Percentiles rank a stretch among this genome's conserved stretches.
phyloP scores from a whole-genome alignment of 2,797 vertebrate genomes.

The Tadarida brasiliensis region DNA sequence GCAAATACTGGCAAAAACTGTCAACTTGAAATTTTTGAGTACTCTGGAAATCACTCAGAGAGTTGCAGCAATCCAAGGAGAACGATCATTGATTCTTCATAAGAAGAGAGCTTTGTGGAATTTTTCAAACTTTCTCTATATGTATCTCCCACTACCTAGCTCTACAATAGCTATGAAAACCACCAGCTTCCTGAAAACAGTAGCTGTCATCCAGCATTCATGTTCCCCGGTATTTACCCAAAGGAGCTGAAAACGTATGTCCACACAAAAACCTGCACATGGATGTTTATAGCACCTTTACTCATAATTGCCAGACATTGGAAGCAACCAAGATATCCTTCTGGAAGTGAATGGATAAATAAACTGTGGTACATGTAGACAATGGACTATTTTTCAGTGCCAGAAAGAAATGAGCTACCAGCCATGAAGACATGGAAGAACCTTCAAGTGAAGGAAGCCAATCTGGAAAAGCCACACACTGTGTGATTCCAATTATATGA shows the following conservation, averaged over 20 bases:
- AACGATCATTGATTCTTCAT: not conserved
- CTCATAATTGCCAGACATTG: not conserved
- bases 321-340: not conserved
- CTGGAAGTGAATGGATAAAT: not conserved
- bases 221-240: not conserved
- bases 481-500: not conserved
- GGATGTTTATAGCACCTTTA: not conserved
- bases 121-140: not conserved
- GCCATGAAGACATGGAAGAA: not conserved
- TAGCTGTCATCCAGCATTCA: not conserved
- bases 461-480: not conserved
- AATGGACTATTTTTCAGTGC: not conserved
- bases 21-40: not conserved
- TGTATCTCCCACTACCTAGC: not conserved
- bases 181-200: not conserved
- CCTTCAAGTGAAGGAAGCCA: not conserved
- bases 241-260: not conserved
- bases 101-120: not conserved
- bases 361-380: not conserved
- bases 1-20: not conserved
- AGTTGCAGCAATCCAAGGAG: not conserved
- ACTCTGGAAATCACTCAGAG: not conserved
- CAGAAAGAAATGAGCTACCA: not conserved
- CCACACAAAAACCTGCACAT: not conserved
- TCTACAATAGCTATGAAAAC: not conserved